A percentile compares a stretch with the other conserved stretches of the same genome.
phyloP scores from a whole-genome alignment of 2,797 vertebrate genomes.

The Diplodus puntazzo region DNA sequence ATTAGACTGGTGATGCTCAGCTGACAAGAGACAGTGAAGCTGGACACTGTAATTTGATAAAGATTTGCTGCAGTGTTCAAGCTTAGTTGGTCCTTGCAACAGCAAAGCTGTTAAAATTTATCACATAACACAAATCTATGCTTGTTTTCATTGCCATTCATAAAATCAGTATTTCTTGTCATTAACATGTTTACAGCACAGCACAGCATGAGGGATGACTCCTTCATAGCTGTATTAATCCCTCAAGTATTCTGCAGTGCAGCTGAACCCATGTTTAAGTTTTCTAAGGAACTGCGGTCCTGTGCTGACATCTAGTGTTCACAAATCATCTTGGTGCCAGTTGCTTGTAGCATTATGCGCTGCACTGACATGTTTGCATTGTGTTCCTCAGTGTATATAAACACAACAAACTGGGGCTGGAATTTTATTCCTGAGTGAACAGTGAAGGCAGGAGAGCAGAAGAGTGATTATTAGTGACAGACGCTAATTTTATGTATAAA shows the following conservation, averaged over 20 bases:
- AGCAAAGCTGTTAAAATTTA: neutral
- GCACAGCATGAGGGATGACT: neutral
- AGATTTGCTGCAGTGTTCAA: neutral
- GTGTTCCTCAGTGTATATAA: neutral
- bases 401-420: neutral
- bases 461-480: slow-evolving; percentile 5
- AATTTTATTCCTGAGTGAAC: slow-evolving; percentile 55
- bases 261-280: neutral
- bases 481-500: slow-evolving; percentile 23
- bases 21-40: slow-evolving; percentile 38
- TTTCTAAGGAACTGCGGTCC: neutral
- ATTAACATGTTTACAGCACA: neutral
- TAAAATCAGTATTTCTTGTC: neutral
- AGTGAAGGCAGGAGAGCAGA: slow-evolving; percentile 20
- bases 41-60: slow-evolving; percentile 12
- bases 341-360: rapidly evolving
- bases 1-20: slow-evolving; percentile 53
- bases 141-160: neutral
- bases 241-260: neutral
- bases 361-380: neutral
- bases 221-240: neutral
- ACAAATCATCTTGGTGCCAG: rapidly evolving
- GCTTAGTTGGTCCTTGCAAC: neutral
- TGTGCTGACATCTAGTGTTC: slow-evolving; percentile 70
- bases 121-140: neutral